Evolutionary conservation across 2,797 vertebrate genomes (phyloP).

Genomic region (Myiotriccus ornatus): DNA sequence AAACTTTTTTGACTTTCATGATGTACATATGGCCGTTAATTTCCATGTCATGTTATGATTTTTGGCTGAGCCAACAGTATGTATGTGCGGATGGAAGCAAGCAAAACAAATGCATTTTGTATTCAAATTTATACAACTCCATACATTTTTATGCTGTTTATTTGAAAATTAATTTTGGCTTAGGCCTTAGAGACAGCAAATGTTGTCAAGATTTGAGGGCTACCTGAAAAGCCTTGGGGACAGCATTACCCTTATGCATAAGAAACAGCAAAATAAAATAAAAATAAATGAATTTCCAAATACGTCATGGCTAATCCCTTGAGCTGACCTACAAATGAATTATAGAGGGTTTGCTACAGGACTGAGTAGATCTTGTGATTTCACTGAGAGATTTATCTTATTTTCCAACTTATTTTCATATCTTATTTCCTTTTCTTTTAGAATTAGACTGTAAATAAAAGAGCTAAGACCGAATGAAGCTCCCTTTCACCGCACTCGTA

Average conservation of each 20-base stretch:
- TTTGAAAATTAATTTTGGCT: constrained; percentile 89
- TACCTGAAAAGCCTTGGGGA: constrained; percentile 89
- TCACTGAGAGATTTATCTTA: constrained; percentile 90
- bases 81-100: constrained; percentile 78
- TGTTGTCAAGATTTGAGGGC: constrained; percentile 88
- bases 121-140: constrained; percentile 88
- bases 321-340: constrained; percentile 85
- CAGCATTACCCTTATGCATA: constrained; percentile 91
- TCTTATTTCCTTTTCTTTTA: constrained; percentile 94
- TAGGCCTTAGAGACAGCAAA: constrained; percentile 85
- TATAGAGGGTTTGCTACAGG: constrained; percentile 83
- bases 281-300: constrained; percentile 94
- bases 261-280: constrained; percentile 91
- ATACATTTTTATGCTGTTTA: constrained; percentile 89
- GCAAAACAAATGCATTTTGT: constrained; percentile 85
- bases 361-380: constrained; percentile 84
- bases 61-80: constrained; percentile 83
- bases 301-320: constrained; percentile 86
- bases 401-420: constrained; percentile 96
- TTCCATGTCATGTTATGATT: constrained; percentile 80
- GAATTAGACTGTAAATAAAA: constrained; percentile 98
- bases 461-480: constrained; percentile 77
- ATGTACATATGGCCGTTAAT: constrained; percentile 79
- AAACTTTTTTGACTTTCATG: constrained; percentile 83
- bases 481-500: constrained; percentile 81